These are phyloP conservation scores for Leucosticte australis DNA, from an alignment of 2,113 vertebrate genomes.

Conservation along the genomic window DNA sequence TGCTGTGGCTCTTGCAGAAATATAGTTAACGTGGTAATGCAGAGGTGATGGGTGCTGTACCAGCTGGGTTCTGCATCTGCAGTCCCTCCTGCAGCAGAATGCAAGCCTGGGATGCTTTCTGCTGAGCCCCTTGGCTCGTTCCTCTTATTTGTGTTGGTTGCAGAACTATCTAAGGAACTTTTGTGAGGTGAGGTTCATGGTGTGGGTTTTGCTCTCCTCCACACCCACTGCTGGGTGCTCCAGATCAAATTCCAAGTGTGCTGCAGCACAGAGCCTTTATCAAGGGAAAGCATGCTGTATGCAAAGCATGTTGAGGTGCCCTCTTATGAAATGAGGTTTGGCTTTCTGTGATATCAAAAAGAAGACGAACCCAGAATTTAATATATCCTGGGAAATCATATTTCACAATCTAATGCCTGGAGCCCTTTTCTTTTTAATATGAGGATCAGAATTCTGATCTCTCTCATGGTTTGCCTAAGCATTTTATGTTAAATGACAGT, in stretches of 20 bases:
- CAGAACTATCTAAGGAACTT: conserved; percentile 29
- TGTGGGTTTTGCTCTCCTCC: conserved; percentile 20
- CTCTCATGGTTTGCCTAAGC: conserved; percentile 55
- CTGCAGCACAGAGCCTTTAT: conserved; percentile 11
- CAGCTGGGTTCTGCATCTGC: background rate
- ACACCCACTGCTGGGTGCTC: background rate
- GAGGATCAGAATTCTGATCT: conserved; percentile 51
- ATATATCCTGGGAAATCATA: conserved; percentile 60
- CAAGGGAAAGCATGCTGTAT: conserved; percentile 10
- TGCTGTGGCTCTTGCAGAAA: background rate
- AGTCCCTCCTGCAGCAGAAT: background rate
- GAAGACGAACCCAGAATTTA: conserved; percentile 49
- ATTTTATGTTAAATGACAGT: conserved; percentile 41
- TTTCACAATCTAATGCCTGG: conserved; percentile 53
- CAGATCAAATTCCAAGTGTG: conserved; percentile 39
- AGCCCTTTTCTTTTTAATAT: conserved; percentile 50
- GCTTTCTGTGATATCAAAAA: conserved; percentile 56
- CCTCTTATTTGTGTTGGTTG: conserved; percentile 19
- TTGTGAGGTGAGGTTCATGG: background rate
- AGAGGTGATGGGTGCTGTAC: background rate
- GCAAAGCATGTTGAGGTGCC: conserved; percentile 1
- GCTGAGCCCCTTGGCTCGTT: background rate
- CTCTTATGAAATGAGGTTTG: conserved; percentile 44
- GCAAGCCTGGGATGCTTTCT: background rate
- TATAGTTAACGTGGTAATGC: background rate